Conservation (phyloP, 2,113 vertebrate species). For the Taurulus bubalis region DNA sequence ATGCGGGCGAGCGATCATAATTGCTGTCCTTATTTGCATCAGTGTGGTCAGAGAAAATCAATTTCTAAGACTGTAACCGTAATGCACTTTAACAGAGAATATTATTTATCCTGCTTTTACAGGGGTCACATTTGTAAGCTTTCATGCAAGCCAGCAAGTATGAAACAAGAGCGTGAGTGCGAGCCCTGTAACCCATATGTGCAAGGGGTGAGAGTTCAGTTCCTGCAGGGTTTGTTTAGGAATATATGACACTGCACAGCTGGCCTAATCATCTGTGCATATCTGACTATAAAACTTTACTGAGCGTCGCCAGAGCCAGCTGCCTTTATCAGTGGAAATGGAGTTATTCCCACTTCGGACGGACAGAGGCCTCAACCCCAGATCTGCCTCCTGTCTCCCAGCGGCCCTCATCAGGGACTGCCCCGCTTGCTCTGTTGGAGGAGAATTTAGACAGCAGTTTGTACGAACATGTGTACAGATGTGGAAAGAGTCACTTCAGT, state of each 20-base stretch:
- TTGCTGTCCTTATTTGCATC: constrained; percentile 61
- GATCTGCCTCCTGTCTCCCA: constrained; percentile 61
- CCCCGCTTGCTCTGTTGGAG: constrained; percentile 28
- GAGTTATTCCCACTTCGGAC: constrained; percentile 72
- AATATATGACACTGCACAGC: constrained; percentile 87
- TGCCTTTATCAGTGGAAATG: constrained; percentile 85
- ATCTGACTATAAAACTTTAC: constrained; percentile 92
- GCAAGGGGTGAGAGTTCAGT: constrained; percentile 78
- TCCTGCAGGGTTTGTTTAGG: constrained; percentile 82
- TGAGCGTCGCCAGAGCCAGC: constrained; percentile 86
- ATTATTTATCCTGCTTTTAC: constrained; percentile 49
- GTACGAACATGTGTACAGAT: constrained; percentile 22
- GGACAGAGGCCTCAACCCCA: constrained; percentile 40
- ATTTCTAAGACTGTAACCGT: constrained; percentile 24
- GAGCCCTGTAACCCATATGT: constrained; percentile 77
- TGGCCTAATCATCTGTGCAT: constrained; percentile 87
- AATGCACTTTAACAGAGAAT: constrained; percentile 17
- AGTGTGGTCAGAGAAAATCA: constrained; percentile 37
- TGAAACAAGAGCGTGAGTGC: constrained; percentile 53
- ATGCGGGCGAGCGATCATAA: constrained; percentile 62
- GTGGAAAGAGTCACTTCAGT: constrained; percentile 14
- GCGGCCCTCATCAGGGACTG: constrained; percentile 64
- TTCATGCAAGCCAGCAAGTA: constrained; percentile 26
- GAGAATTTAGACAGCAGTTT: constrained; percentile 37
- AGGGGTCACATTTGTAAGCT: constrained; percentile 48